Conservation (phyloP, 2,113 vertebrate species). For the Hiodon tergisus region DNA sequence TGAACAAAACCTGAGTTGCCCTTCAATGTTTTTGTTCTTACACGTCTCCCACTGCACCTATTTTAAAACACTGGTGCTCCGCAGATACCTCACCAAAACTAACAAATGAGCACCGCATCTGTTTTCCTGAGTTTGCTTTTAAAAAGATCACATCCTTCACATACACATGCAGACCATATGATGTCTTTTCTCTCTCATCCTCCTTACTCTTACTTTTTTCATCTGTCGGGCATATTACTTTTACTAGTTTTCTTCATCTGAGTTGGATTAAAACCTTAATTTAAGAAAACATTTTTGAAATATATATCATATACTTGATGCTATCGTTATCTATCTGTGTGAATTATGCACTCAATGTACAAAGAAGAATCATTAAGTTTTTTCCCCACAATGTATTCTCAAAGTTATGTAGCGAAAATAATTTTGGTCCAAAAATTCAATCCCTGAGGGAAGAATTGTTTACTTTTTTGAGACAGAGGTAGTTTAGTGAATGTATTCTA, state of each 20-base stretch:
- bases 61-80: constrained; percentile 19
- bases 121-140: not conserved
- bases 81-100: not conserved
- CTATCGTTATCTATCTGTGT: too few species aligned
- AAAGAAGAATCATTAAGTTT: too few species aligned
- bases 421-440: too few species aligned
- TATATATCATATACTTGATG: too few species aligned
- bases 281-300: too few species aligned
- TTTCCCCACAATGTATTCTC: not conserved
- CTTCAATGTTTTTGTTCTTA: not conserved
- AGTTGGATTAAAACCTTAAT: too few species aligned
- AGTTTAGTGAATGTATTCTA: not conserved
- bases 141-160: constrained; percentile 4
- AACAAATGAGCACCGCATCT: constrained; percentile 20
- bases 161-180: constrained; percentile 27
- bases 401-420: not conserved
- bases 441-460: too few species aligned
- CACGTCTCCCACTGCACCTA: not conserved
- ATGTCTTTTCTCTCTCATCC: not conserved
- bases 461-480: not conserved
- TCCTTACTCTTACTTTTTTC: not conserved
- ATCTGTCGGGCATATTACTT: not conserved
- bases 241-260: too few species aligned
- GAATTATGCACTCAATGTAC: too few species aligned
- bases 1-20: not conserved